Base-by-base conservation (phyloP, 2,797 vertebrate species). In the Coreius guichenoti region DNA sequence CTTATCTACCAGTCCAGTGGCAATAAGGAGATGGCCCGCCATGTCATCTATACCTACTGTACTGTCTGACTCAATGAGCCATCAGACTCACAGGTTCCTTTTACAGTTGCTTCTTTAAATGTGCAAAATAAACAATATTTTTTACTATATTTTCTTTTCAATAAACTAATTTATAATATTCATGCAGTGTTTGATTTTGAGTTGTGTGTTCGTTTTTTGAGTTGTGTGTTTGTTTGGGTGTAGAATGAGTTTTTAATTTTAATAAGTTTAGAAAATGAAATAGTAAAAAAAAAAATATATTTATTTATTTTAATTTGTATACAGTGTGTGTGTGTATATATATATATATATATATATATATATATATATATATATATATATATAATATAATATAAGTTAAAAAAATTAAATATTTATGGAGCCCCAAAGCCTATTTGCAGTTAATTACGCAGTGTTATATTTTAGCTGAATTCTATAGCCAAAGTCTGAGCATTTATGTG, bases 1-100 rank as follows among this genome's bases (percentile, higher is more conserved):
- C 94, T 97, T 31, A 96, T 97, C 86, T 97, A 97, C 90, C 97
- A 96, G 90, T 93, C 93, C 88, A 97, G 96, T 17, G 96, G 96
- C 61, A 97, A 97, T 81, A 90, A 43, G 1, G 92, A 93, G 74
- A 95, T 97, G 96, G 96, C 95, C 29, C 96, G 90, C 1, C 93
- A 92, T 80, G 89, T 97, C 49, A 74, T 97, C 58, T 95, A 94
- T 19, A 96, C 94, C 0, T 93, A 96, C 2, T 95, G 92, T 47
- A 92, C 87, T 77, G 85, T 97, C 17, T 97, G 89, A 93, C 68
- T 58, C 43, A 36, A 1, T 81, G 47, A 36, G 6, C 36, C 12
- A 49, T 39, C 47, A 31, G 7, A 17, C 8, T 73, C 16, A 43
- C 3, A 9, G 31, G 3, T 54, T 73, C 17, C 6, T 5, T 51